Evolutionary conservation across 1,140 invertebrate genomes (phyloP).

Genomic region (Macrobrachium rosenbergii): DNA sequence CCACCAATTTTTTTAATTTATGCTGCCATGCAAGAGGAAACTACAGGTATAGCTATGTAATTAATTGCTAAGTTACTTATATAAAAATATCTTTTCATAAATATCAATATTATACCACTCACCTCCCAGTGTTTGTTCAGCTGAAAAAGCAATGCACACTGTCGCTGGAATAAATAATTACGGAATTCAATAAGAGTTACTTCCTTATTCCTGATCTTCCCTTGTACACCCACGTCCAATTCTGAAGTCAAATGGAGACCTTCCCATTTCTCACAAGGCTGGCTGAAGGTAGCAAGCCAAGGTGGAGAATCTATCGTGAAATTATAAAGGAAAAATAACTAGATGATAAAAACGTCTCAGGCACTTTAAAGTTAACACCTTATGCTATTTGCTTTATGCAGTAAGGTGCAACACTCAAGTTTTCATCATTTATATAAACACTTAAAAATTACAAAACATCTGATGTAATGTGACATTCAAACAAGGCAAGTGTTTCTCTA

Average conservation of each 20-base stretch:
- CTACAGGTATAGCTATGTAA: no score
- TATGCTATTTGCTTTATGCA: background rate
- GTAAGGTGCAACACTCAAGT: background rate
- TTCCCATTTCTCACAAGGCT: conserved; percentile 83
- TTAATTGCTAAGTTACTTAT: no score
- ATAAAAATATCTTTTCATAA: background rate
- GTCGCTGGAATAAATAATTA: conserved; percentile 94
- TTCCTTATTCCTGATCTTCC: conserved; percentile 79
- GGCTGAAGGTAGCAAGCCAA: conserved; percentile 85
- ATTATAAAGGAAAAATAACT: background rate
- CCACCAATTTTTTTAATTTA: no score
- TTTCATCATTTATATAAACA: background rate
- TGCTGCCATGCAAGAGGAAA: no score
- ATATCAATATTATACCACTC: conserved; percentile 67
- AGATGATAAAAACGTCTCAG: background rate
- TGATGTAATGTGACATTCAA: background rate
- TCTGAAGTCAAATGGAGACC: conserved; percentile 82
- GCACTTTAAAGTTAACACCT: background rate
- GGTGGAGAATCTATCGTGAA: conserved; percentile 78
- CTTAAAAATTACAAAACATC: background rate
- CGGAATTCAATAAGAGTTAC: conserved; percentile 89
- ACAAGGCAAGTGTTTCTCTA: no score
- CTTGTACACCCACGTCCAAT: conserved; percentile 79
- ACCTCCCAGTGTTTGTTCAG: conserved; percentile 86
- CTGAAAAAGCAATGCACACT: conserved; percentile 87